Conservation (phyloP, 1,140 invertebrate genomes). For the Mya arenaria region DNA sequence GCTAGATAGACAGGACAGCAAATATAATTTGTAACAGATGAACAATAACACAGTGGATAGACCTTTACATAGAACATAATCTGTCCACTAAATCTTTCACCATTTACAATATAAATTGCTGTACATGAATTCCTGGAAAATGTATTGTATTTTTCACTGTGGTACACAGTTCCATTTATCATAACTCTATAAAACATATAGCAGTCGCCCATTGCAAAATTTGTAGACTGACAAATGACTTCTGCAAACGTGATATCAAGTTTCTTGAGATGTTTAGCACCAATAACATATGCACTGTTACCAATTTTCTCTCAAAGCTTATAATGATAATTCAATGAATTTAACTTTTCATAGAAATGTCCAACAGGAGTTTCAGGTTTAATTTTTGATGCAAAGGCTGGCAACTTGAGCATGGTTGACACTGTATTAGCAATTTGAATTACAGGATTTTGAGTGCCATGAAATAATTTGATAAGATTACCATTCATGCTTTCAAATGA, state of each 20-base stretch:
- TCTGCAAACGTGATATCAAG: slow-evolving; percentile 26
- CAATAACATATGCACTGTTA: slow-evolving; percentile 20
- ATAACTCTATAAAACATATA: slow-evolving; percentile 37
- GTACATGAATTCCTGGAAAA: slow-evolving; percentile 26
- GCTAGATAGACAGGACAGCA: slow-evolving; percentile 17
- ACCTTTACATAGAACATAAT: slow-evolving; percentile 29
- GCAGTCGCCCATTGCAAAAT: slow-evolving; percentile 2
- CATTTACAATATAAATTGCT: slow-evolving; percentile 12
- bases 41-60: slow-evolving; percentile 26
- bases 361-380: background rate
- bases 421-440: slow-evolving; percentile 45
- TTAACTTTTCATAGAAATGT: background rate
- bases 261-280: slow-evolving; percentile 1
- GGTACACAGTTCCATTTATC: slow-evolving; percentile 22
- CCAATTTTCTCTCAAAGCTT: slow-evolving; percentile 5
- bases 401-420: slow-evolving; percentile 27
- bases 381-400: slow-evolving; percentile 1
- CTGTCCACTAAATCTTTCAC: background rate
- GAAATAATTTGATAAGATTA: slow-evolving; percentile 30
- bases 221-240: slow-evolving; percentile 13
- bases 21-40: slow-evolving; percentile 6
- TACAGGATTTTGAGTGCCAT: slow-evolving; percentile 37
- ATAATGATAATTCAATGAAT: background rate
- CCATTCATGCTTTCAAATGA: slow-evolving; percentile 48
- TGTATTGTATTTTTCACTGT: slow-evolving; percentile 40